Percentiles rank a stretch among this genome's conserved stretches.
Conservation (phyloP, 1,140 invertebrate species). For the Sitophilus oryzae region DNA sequence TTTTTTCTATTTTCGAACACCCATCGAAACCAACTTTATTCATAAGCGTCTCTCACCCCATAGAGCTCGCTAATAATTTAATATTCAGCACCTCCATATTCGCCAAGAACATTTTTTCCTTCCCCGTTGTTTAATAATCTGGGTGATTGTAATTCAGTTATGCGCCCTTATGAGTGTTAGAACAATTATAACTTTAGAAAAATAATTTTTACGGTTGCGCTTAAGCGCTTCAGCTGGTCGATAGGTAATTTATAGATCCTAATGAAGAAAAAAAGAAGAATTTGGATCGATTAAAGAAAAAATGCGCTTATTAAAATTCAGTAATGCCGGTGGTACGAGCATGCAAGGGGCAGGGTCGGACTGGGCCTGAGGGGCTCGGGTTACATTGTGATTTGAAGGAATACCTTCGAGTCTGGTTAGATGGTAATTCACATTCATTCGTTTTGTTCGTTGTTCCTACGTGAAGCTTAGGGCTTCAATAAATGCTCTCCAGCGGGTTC, state of each 20-base stretch:
- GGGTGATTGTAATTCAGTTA: conserved; percentile 31
- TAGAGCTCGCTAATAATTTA: conserved; percentile 17
- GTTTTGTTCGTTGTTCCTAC: too few relatives aligned
- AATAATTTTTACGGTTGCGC: conserved; percentile 13
- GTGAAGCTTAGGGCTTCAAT: too few relatives aligned
- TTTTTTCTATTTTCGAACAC: too few relatives aligned
- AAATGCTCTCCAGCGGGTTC: too few relatives aligned
- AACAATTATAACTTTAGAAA: conserved; percentile 7
- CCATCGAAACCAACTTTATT: too few relatives aligned
- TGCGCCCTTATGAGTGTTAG: conserved; percentile 23
- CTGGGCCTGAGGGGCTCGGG: too few relatives aligned
- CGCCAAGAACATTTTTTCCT: conserved; percentile 14
- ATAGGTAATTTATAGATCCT: conserved; percentile 16
- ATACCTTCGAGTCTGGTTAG: too few relatives aligned
- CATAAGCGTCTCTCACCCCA: too few relatives aligned
- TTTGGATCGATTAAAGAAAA: background rate
- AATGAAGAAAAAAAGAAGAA: conserved; percentile 20
- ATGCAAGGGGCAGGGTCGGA: too few relatives aligned
- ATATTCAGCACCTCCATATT: conserved; percentile 28
- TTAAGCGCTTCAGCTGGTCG: conserved; percentile 17
- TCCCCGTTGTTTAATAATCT: too few relatives aligned
- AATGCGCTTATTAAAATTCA: background rate
- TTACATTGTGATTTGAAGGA: too few relatives aligned
- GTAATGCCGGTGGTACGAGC: background rate
- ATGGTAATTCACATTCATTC: too few relatives aligned